These are phyloP conservation scores for Hystrix brachyura DNA, from an alignment of 2,113 vertebrate genomes.

Conservation along the genomic window DNA sequence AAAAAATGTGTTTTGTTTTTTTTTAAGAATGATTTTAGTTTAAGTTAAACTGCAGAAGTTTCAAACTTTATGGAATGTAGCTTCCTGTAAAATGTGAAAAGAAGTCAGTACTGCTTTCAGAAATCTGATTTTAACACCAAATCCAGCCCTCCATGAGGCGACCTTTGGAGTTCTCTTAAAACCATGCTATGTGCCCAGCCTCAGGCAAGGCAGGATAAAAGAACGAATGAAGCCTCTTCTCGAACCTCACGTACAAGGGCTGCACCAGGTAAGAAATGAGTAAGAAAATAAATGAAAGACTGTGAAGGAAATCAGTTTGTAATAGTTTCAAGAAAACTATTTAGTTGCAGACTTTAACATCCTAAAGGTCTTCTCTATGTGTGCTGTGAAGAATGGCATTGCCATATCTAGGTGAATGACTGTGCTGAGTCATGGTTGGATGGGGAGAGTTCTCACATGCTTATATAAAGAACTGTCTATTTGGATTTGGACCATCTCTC, in stretches of 20 bases:
- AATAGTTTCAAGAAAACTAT: not conserved
- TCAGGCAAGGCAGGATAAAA: not conserved
- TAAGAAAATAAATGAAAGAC: not conserved
- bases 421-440: not conserved
- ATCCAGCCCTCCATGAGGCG: not conserved
- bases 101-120: not conserved
- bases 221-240: not conserved
- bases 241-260: not conserved
- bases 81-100: not conserved
- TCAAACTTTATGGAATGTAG: not conserved
- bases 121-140: not conserved
- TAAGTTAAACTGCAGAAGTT: not conserved
- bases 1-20: too few species aligned
- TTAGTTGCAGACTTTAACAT: not conserved
- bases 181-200: not conserved
- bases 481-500: not conserved
- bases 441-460: not conserved
- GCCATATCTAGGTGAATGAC: not conserved
- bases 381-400: not conserved
- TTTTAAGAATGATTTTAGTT: not conserved
- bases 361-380: not conserved
- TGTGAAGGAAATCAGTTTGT: not conserved
- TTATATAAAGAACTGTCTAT: not conserved
- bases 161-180: not conserved
- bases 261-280: not conserved